Base-by-base conservation (phyloP, 2,888 invertebrate genomes). In the Heliconius cydno region DNA sequence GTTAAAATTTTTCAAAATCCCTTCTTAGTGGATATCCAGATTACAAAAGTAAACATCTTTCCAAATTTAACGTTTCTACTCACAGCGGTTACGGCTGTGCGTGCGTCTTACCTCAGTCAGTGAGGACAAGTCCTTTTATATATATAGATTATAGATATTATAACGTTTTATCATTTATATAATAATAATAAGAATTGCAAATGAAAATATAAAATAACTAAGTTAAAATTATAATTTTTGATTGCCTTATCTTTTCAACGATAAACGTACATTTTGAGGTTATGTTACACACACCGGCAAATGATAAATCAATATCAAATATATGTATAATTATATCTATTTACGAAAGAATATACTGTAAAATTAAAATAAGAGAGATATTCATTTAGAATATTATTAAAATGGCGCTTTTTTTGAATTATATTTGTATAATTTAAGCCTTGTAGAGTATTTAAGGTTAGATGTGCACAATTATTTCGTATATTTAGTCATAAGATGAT, bases 271-370 rank as follows among this genome's bases (percentile, higher is more conserved):
- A 34, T 67, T 70, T 70, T 70, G 41, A 70, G 70, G 70, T 70
- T 70, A 70, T 70, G 38, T 41, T 25, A 25, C 15, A 70, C 70
- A 41, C 70, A 46, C 70, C 70, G 70, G 70, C 70, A 41, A 12
- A n/a, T 41, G 3, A 68, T 25, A 13, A 52, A 52, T 52, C 19
- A 22, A 15, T 25, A 25, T 70, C 7, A n/a, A 41, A 13, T n/a
- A 68, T 41, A 15, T 41, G 41, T 70, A 70, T 25, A 46, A 19
- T 2, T 70, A 41, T 46, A 46, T 13, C 15, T 7, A 41, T 70
- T 46, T 25, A 41, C 15, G 1, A 15, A 12, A 41, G 1, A 41
- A 70, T 25, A 41, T 7, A 41, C 2, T 34, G 12, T 41, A n/a
- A 4, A 68, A 38, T 15, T 5, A 13, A 38, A 38, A 5, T 38